These are phyloP conservation scores for Rhingia campestris DNA, from an alignment of 2,888 invertebrate species.

Conservation along the genomic window DNA sequence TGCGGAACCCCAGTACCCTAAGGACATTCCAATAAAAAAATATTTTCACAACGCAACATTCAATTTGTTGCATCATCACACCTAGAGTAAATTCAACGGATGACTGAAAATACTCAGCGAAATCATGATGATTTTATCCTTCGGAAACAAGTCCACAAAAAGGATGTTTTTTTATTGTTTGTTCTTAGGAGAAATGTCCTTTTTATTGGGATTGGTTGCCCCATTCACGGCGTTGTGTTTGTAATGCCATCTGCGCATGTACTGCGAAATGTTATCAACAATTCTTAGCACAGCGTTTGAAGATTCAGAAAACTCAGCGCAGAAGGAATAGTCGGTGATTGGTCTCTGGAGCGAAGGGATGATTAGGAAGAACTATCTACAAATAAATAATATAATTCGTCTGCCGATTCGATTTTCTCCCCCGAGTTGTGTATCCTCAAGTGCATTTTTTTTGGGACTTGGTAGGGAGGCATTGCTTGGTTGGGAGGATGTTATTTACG, in stretches of 20 bases:
- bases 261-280: slow-evolving; percentile 14
- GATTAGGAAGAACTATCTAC: slow-evolving; percentile 7
- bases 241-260: slow-evolving; percentile 41
- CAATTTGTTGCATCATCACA: slow-evolving; percentile 31
- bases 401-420: slow-evolving; percentile 15
- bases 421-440: too few relatives aligned
- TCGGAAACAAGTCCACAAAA: slow-evolving; percentile 35
- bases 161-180: background rate
- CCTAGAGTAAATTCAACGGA: slow-evolving; percentile 5
- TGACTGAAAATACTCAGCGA: slow-evolving; percentile 28
- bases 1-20: too few relatives aligned
- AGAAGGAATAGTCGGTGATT: slow-evolving; percentile 55
- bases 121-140: slow-evolving; percentile 27
- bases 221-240: slow-evolving; percentile 19
- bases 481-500: too few relatives aligned
- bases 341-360: slow-evolving; percentile 49
- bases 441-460: too few relatives aligned
- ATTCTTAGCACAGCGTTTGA: slow-evolving; percentile 22
- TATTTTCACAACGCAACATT: background rate
- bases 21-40: too few relatives aligned
- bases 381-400: slow-evolving; percentile 26
- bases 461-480: too few relatives aligned
- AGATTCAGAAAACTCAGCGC: slow-evolving; percentile 13
- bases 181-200: slow-evolving; percentile 44
- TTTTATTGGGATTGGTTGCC: slow-evolving; percentile 63